Conservation (phyloP, 2,888 invertebrate species). For the Malthinus flaveolus region DNA sequence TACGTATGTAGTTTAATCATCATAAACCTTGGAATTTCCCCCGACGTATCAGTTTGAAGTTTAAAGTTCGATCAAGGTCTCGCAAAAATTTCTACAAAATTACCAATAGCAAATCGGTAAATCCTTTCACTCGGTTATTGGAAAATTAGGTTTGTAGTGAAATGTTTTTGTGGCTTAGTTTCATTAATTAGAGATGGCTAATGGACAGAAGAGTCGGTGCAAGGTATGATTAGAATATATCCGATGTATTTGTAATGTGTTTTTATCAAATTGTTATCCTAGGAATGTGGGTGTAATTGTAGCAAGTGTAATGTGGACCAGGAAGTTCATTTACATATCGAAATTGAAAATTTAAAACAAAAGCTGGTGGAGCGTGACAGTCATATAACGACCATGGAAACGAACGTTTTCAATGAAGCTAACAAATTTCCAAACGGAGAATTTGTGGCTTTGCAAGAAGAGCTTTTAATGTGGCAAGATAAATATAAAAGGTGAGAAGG, state of each 20-base stretch:
- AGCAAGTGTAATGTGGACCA: constrained; percentile 56
- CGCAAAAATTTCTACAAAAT: no score
- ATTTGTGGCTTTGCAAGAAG: constrained; percentile 78
- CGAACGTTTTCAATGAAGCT: constrained; percentile 76
- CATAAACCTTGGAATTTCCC: no score
- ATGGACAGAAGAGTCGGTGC: neutral
- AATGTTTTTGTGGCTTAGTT: neutral
- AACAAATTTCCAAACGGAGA: constrained; percentile 64
- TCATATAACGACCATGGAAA: constrained; percentile 85
- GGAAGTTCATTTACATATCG: constrained; percentile 77
- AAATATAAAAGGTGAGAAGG: constrained; percentile 83
- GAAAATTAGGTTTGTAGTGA: no score
- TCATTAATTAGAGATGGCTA: constrained; percentile 10
- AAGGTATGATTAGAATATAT: constrained; percentile 26
- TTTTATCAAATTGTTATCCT: constrained; percentile 23
- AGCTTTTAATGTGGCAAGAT: constrained; percentile 85
- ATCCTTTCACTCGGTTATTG: no score
- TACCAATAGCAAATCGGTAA: no score
- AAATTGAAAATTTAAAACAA: constrained; percentile 85
- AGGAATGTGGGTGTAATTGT: constrained; percentile 67
- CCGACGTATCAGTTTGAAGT: no score
- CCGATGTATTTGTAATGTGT: constrained; percentile 1
- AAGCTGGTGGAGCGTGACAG: constrained; percentile 79
- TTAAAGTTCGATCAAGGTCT: no score
- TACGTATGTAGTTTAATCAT: no score